Evolutionary conservation across 2,797 vertebrate genomes (phyloP).

Genomic region (Labeo calbasu): DNA sequence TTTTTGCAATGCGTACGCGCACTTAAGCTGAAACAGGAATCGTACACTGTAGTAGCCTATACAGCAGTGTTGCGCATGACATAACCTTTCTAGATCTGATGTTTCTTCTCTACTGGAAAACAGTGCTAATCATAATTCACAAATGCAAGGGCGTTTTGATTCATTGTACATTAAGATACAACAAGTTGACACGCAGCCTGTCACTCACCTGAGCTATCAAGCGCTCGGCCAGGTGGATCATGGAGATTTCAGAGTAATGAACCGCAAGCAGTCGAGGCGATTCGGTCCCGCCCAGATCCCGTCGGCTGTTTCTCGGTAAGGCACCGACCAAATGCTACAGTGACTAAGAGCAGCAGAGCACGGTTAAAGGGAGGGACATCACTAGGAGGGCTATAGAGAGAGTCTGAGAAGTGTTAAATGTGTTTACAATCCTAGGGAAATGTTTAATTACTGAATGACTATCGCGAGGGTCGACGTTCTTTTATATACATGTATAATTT

Average conservation of each 20-base stretch:
- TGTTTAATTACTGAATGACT: background rate
- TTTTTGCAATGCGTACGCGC: background rate
- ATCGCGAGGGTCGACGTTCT: background rate
- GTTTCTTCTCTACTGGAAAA: background rate
- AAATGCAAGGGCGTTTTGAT: background rate
- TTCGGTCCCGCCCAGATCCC: conserved; percentile 67
- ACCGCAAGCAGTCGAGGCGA: conserved; percentile 59
- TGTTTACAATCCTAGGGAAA: background rate
- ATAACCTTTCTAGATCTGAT: background rate
- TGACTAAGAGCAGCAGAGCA: conserved; percentile 54
- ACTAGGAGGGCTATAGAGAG: background rate
- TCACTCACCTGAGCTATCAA: conserved; percentile 63
- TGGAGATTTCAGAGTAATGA: conserved; percentile 63
- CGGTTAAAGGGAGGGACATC: conserved; percentile 15
- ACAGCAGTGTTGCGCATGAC: conserved; percentile 32
- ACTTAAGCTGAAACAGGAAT: background rate
- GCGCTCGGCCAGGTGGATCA: conserved; percentile 71
- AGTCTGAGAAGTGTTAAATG: background rate
- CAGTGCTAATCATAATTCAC: background rate
- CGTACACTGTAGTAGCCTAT: conserved; percentile 1
- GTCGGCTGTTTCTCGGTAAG: conserved; percentile 59
- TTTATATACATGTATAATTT: background rate
- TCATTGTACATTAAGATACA: background rate
- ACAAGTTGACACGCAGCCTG: background rate
- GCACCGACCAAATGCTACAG: conserved; percentile 36